A percentile compares a stretch with the other conserved stretches of the same genome.
Evolutionary conservation across 1,140 invertebrate species (phyloP).

Genomic region (Lasaia peninsularis): DNA sequence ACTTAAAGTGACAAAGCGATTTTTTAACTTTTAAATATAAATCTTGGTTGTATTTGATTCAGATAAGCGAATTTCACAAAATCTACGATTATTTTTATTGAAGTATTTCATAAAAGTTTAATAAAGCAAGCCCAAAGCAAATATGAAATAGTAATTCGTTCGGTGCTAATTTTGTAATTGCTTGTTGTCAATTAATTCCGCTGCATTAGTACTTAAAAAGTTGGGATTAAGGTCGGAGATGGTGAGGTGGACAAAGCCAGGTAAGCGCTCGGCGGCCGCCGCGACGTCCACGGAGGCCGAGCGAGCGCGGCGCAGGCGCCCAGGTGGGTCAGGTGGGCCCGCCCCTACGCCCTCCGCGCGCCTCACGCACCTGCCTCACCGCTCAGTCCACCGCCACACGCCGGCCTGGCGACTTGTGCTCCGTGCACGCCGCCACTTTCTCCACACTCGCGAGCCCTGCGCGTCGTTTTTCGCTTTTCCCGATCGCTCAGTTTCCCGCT

Average conservation of each 20-base stretch:
- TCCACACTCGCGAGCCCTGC: constrained; percentile 65
- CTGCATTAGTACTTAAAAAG: background rate
- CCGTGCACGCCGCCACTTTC: constrained; percentile 68
- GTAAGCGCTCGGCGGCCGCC: constrained; percentile 5
- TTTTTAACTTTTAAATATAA: too few species aligned
- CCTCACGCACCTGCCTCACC: constrained; percentile 62
- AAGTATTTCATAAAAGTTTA: too few species aligned
- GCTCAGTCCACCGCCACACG: constrained; percentile 72
- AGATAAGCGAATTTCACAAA: too few species aligned
- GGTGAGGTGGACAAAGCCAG: background rate
- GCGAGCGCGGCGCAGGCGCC: constrained; percentile 67
- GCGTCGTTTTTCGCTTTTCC: constrained; percentile 64
- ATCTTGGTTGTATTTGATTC: too few species aligned
- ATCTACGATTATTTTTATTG: too few species aligned
- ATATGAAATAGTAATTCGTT: too few species aligned
- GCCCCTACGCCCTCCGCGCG: constrained; percentile 64
- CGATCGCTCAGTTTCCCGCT: constrained; percentile 64
- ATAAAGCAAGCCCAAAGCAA: too few species aligned
- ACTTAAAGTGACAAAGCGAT: too few species aligned
- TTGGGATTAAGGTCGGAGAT: background rate
- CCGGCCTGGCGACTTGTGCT: constrained; percentile 73
- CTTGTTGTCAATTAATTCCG: too few species aligned
- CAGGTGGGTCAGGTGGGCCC: constrained; percentile 72
- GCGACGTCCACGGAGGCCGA: constrained; percentile 57
- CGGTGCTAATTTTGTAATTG: too few species aligned